Evolutionary conservation across 2,888 invertebrate genomes (phyloP), one percentile per base, ranked within the genome.

Genomic region (Stramonita haemastoma): DNA sequence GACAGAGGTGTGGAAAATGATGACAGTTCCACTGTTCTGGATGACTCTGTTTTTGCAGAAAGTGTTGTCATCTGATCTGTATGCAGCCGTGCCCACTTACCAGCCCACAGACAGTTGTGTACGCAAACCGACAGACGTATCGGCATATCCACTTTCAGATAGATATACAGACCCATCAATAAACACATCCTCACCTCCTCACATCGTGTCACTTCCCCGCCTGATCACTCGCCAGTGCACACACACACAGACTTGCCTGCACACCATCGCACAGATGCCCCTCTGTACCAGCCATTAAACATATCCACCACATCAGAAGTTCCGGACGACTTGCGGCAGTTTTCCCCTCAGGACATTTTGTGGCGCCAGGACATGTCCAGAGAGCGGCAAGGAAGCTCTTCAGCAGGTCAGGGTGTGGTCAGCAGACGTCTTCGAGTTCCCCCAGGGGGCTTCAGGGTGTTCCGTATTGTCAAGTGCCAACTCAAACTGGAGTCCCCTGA

Each of bases 341-440:
- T 83, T 22, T 83, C 81, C 5, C 81, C 36, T 11, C 81, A 83
- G 6, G 81, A 83, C 46, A 46, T 83, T 22, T 26, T 83, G 81
- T 46, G 90, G 90, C 81, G 84, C 26, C 84, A 87, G 32, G 57
- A 77, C 46, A 8, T 46, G 46, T 46, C 46, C 46, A 46, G 46
- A 46, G 46, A 46, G 46, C 2, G 46, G 46, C 46, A 46, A 46
- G 46, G 46, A 46, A 46, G 26, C 88, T 83, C n/a, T 32, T 88
- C 46, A 66, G 29, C 46, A n/a, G 57, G n/a, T n/a, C 22, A n/a
- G 13, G 73, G 11, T n/a, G 11, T 73, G 26, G n/a, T 22, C 73
- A 26, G 26, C 8, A n/a, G 11, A n/a, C n/a, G 6, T 73, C 73
- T 73, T 73, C 73, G 5, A n/a, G 13, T n/a, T 73, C 73, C 4